Conservation (phyloP, 2,797 vertebrate species). For the Lerista edwardsae region DNA sequence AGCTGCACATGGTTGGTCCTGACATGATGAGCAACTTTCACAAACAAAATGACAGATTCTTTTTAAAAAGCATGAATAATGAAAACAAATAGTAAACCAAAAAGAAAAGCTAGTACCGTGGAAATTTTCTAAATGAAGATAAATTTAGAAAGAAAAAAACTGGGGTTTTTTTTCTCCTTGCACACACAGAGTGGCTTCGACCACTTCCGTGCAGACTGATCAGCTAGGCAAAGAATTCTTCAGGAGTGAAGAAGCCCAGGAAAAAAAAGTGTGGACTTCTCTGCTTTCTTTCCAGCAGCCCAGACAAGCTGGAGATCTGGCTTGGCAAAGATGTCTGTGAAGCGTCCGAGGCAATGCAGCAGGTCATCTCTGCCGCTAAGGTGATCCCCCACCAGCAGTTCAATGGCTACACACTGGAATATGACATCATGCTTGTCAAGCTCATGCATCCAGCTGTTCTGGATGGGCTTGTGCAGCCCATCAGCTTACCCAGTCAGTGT, state of each 20-base stretch:
- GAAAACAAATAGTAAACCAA: no score
- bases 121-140: no score
- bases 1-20: no score
- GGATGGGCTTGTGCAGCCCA: not conserved
- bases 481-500: not conserved
- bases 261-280: not conserved
- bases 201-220: not conserved
- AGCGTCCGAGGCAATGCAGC: not conserved
- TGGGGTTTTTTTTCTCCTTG: not conserved
- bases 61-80: no score
- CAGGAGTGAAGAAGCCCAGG: not conserved
- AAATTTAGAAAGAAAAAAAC: no score
- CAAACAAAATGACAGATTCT: no score
- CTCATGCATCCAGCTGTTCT: not conserved
- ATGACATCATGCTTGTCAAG: not conserved
- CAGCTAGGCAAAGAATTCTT: not conserved
- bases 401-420: not conserved
- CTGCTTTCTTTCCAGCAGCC: not conserved
- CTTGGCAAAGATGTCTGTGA: not conserved
- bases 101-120: no score
- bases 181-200: not conserved
- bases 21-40: no score
- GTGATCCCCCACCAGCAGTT: not conserved
- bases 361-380: not conserved
- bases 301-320: not conserved